Base-by-base conservation (phyloP, 2,888 invertebrate species). In the Eumacrocentrus americanus region DNA sequence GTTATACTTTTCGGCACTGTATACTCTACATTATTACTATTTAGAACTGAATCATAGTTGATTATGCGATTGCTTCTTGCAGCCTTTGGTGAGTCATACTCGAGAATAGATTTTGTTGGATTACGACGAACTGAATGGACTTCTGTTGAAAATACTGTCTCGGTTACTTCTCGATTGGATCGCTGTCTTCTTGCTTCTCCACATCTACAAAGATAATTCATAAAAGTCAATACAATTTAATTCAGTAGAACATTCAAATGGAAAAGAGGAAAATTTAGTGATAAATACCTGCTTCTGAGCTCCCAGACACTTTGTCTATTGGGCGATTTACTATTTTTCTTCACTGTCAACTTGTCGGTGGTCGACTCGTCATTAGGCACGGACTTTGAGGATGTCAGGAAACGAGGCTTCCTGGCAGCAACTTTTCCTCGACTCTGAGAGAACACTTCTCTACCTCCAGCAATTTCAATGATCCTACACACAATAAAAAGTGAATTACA, bases 371-470 rank as follows among this genome's bases (percentile, higher is more conserved):
- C 78, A 62, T 75, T 79, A 62, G 74, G 70, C 61, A 78, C 64
- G 6, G 80, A 74, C 67, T 81, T 80, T n/a, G 79, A 77, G 20
- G 78, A 76, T 40, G 79, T 72, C 11, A 80, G 79, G 66, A 83
- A 88, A 38, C 90, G 84, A 68, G 89, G 84, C 80, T 90, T 91
- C 69, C 90, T 85, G 54, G 88, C 86, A 54, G 91, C 90, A 50
- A 80, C 80, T 82, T 91, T 91, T 74, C 89, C 89, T 72, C 91
- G 84, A 80, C 91, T 92, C 80, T 91, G 91, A 38, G 92, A 92
- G 81, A 90, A 92, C 65, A 92, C 85, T 82, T 93, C 92, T 61
- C 92, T 85, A 62, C 92, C 93, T 70, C 93, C 93, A 57, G 93
- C 92, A 72, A 88, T 88, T 82, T 88, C 88, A 74, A 88, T 88